Evolutionary conservation across 2,797 vertebrate genomes (phyloP).

Genomic region (Siniperca undulata): DNA sequence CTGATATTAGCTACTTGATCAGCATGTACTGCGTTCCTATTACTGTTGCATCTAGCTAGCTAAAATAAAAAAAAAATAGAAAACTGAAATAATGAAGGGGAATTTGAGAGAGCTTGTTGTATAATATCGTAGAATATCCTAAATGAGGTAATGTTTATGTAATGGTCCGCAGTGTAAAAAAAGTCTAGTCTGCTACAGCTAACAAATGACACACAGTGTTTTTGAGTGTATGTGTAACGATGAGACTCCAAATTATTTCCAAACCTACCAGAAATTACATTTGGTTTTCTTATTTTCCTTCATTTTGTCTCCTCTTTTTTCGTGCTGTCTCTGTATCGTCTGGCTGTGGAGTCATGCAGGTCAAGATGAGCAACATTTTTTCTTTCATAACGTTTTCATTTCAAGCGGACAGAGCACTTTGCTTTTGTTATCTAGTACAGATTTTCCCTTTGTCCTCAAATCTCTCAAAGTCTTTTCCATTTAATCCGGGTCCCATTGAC

Average conservation of each 20-base stretch:
- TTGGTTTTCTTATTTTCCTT: constrained; percentile 10
- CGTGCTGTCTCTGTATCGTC: background rate
- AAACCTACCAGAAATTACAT: constrained; percentile 5
- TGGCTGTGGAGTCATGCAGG: background rate
- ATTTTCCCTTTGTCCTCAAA: constrained; percentile 40
- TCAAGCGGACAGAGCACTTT: constrained; percentile 27
- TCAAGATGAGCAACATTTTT: constrained; percentile 18
- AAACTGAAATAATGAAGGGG: background rate
- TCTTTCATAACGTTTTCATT: constrained; percentile 25
- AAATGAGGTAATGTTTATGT: background rate
- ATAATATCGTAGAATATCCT: background rate
- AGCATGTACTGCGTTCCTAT: background rate
- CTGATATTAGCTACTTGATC: background rate
- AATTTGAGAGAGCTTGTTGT: background rate
- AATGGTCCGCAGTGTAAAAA: background rate
- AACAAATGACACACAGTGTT: background rate
- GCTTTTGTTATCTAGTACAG: constrained; percentile 20
- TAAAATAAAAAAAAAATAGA: constrained; percentile 5
- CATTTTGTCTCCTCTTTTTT: background rate
- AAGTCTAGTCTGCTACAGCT: background rate
- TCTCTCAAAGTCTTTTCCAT: constrained; percentile 26
- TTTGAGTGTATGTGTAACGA: background rate
- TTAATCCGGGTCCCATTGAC: constrained; percentile 24
- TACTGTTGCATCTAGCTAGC: background rate
- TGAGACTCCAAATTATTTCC: constrained; percentile 10